Evolutionary conservation across 2,888 invertebrate genomes (phyloP), one percentile per base, ranked within the genome.

Genomic region (Rosalia funebris): DNA sequence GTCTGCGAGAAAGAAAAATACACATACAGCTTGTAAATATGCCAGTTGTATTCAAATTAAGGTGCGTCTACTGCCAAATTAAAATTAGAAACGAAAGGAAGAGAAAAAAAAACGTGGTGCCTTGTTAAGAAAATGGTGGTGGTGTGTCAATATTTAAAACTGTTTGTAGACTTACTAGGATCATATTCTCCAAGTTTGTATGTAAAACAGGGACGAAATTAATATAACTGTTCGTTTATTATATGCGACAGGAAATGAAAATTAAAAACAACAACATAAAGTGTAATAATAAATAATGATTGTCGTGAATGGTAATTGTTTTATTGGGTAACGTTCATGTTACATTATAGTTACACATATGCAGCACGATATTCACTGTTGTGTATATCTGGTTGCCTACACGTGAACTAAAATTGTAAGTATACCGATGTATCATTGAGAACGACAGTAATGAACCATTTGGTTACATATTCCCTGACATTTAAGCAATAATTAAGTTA

Each of bases 21-120:
- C 34, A 34, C 34, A 34, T 34, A 34, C 45, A 61, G 55, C 59
- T 62, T 66, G 65, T 60, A 56, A 31, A 36, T 50, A 36, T 63
- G 65, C 65, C 65, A 66, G 60, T 62, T 65, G 62, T 62, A 48
- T 47, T 62, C 50, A 41, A 37, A 17, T 42, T 31, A 20, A 48
- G 65, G n/a, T 62, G 60, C 55, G 37, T 31, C 44, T 15, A 58
- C 31, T 55, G 60, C 57, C 48, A 65, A 60, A 50, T 57, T 15
- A 47, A 53, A 54, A 41, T 55, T 47, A 56, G 54, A 54, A 50
- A 34, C 50, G 44, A 58, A 46, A 50, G 17, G 44, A 19, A 17
- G 34, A 45, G 44, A 36, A 44, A 37, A 36, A 11, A 9, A 15
- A 14, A 34, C 15, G 11, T n/a, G 7, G 44, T 16, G 41, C n/a